phyloP scores from a whole-genome alignment of 1,140 invertebrate genomes.

The Drosophila guanche region DNA sequence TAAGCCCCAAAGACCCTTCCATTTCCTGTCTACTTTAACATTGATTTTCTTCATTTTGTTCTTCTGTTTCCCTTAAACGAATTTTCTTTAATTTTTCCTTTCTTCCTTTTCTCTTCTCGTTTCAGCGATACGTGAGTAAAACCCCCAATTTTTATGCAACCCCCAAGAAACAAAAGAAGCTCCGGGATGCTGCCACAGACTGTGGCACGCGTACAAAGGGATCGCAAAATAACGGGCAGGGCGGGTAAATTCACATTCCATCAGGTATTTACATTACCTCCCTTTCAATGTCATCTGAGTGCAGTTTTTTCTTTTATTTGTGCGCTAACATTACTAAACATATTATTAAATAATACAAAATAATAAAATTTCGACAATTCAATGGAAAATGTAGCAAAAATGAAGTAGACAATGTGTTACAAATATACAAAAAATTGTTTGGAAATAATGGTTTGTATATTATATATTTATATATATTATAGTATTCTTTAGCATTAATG shows the following conservation, averaged over 20 bases:
- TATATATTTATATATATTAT: too few species aligned
- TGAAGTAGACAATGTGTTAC: too few species aligned
- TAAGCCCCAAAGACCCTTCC: too few species aligned
- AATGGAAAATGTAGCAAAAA: too few species aligned
- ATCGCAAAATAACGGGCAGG: conserved; percentile 12
- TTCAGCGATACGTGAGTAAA: conserved; percentile 75
- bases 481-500: too few species aligned
- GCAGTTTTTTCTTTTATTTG: conserved; percentile 11
- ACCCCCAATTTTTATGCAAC: conserved; percentile 28
- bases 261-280: conserved; percentile 46
- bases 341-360: too few species aligned
- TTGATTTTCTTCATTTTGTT: conserved; percentile 23
- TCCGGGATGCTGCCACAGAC: background rate
- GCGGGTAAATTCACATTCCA: conserved; percentile 24
- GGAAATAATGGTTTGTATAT: too few species aligned
- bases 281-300: conserved; percentile 17
- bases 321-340: too few species aligned
- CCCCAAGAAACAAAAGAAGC: conserved; percentile 34
- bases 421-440: too few species aligned
- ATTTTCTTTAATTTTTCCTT: background rate
- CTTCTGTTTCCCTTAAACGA: conserved; percentile 8
- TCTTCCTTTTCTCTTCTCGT: conserved; percentile 38
- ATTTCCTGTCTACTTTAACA: conserved; percentile 32
- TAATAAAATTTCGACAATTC: too few species aligned
- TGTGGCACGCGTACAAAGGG: conserved; percentile 13